phyloP scores from a whole-genome alignment of 2,888 invertebrate genomes.

The Eupithecia exiguata region DNA sequence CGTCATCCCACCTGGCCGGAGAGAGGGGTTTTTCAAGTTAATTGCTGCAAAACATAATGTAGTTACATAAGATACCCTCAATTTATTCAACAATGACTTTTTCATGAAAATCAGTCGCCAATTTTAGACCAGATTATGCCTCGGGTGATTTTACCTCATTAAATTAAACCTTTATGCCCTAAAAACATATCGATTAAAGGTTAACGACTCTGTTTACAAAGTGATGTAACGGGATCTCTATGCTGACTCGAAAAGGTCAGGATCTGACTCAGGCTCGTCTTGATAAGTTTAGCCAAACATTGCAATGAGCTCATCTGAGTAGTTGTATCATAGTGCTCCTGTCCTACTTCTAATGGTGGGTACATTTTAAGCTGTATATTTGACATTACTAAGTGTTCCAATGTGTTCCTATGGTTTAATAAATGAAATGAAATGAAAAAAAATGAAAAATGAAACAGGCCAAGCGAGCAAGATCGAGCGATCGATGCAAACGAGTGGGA shows the following conservation, averaged over 20 bases:
- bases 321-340: background rate
- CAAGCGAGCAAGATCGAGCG: no score
- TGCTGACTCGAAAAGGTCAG: conserved; percentile 3
- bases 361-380: no score
- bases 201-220: conserved; percentile 15
- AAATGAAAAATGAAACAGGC: no score
- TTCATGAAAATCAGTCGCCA: background rate
- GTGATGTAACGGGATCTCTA: conserved; percentile 18
- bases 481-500: no score
- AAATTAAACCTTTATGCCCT: background rate
- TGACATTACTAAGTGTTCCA: no score
- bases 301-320: conserved; percentile 1
- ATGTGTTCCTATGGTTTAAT: no score
- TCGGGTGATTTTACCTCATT: background rate
- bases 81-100: background rate
- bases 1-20: no score
- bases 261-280: conserved; percentile 7
- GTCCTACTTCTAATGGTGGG: background rate
- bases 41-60: no score
- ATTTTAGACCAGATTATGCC: background rate
- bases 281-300: conserved; percentile 6
- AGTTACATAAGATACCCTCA: background rate
- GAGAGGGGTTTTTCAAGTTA: no score
- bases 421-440: no score
- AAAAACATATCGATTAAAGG: background rate